These are phyloP conservation scores for Zeus faber DNA, from an alignment of 2,113 vertebrate genomes.

Conservation along the genomic window DNA sequence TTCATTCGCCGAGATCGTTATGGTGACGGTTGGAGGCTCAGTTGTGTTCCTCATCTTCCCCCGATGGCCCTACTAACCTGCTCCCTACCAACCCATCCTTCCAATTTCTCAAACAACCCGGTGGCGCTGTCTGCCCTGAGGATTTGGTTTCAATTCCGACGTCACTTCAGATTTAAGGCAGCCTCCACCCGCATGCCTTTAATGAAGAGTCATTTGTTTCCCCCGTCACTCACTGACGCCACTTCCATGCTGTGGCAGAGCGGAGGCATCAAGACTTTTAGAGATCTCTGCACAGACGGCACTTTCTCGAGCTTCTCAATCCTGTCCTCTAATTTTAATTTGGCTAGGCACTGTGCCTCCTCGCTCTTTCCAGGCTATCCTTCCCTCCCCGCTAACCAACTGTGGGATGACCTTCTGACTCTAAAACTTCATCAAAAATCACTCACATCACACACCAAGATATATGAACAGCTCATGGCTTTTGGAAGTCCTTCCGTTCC, in stretches of 20 bases:
- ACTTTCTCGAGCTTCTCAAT: conserved; percentile 4
- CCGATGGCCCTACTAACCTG: conserved; percentile 1
- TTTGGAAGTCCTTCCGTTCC: neutral
- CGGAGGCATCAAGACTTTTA: conserved; percentile 1
- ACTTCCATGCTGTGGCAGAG: neutral
- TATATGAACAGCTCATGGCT: no score
- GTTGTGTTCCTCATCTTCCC: conserved; percentile 1
- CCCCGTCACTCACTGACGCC: neutral
- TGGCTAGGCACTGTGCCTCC: neutral
- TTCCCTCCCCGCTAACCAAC: neutral
- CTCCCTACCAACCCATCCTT: conserved; percentile 4
- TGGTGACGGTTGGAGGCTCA: neutral
- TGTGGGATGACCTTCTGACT: neutral
- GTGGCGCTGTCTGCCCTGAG: conserved; percentile 1
- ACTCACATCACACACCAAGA: no score
- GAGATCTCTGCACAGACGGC: conserved; percentile 9
- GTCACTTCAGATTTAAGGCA: conserved; percentile 2
- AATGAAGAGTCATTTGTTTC: conserved; percentile 15
- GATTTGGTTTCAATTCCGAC: conserved; percentile 15
- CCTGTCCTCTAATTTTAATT: conserved; percentile 6
- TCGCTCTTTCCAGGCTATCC: no score
- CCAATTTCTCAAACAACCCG: neutral
- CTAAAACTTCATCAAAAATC: neutral
- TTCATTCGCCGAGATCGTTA: neutral
- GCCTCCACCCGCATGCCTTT: neutral